A percentile compares a stretch with the other conserved stretches of the same genome.
Conservation (phyloP, 2,888 invertebrate species). For the Lasioglossum villosulum region DNA sequence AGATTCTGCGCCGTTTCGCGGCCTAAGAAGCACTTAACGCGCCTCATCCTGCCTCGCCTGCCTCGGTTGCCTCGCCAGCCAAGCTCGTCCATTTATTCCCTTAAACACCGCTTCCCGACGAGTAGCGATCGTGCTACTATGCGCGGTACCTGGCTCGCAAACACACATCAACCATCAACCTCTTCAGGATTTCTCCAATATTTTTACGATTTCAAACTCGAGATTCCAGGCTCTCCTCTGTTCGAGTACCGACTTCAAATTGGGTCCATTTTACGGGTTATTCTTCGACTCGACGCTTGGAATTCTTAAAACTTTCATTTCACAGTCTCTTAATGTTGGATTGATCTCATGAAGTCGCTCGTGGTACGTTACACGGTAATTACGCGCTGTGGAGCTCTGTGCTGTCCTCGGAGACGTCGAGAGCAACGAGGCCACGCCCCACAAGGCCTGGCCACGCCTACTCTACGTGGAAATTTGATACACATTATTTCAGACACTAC, state of each 20-base stretch:
- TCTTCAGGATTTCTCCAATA: not conserved
- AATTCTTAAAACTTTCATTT: not conserved
- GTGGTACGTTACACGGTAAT: too few species aligned
- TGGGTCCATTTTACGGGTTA: too few species aligned
- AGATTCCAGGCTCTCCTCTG: not conserved
- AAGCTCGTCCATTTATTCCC: constrained; percentile 54
- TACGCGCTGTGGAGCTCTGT: too few species aligned
- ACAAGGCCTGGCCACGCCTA: too few species aligned
- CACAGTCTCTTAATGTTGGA: not conserved
- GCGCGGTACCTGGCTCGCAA: constrained; percentile 41
- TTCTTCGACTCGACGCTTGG: not conserved
- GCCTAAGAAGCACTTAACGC: constrained; percentile 36
- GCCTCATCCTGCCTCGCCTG: constrained; percentile 34
- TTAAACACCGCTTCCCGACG: constrained; percentile 44
- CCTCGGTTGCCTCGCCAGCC: not conserved
- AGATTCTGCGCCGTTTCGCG: constrained; percentile 10
- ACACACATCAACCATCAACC: not conserved
- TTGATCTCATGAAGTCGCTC: too few species aligned
- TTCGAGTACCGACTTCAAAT: not conserved
- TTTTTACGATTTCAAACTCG: not conserved
- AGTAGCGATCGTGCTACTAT: constrained; percentile 17
- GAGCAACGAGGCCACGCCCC: too few species aligned
- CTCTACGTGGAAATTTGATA: too few species aligned
- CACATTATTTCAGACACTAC: not conserved
- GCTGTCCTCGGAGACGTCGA: not conserved